Evolutionary conservation across 1,140 invertebrate genomes (phyloP).

Genomic region (Thrips palmi): DNA sequence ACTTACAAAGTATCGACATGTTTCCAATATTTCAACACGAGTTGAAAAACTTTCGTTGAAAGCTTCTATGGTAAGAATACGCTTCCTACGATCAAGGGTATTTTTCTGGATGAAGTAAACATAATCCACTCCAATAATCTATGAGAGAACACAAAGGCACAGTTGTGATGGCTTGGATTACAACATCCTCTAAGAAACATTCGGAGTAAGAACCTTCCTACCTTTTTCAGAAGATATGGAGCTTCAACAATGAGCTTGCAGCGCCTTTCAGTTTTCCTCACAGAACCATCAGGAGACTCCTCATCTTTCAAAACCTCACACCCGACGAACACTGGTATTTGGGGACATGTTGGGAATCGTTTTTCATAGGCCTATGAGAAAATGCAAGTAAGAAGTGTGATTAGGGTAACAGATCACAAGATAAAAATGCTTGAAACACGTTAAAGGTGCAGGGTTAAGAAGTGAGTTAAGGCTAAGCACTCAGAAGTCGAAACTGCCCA

Average conservation of each 20-base stretch:
- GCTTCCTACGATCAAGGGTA: conserved; percentile 54
- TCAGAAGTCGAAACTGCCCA: too few relatives aligned
- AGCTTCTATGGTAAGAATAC: conserved; percentile 79
- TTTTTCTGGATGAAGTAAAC: conserved; percentile 90
- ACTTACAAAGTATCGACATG: conserved; percentile 83
- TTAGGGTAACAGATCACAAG: conserved; percentile 3
- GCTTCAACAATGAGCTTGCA: conserved; percentile 89
- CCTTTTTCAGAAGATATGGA: conserved; percentile 90
- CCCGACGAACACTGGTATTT: conserved; percentile 88
- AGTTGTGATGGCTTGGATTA: conserved; percentile 2
- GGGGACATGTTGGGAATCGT: conserved; percentile 82
- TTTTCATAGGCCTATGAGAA: conserved; percentile 72
- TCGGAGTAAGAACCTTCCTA: conserved; percentile 21
- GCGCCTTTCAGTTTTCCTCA: conserved; percentile 66
- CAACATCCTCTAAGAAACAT: too few relatives aligned
- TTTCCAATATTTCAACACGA: conserved; percentile 74
- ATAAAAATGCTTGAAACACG: conserved; percentile 1
- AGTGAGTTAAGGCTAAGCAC: neutral
- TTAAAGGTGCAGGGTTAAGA: neutral
- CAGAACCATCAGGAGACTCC: conserved; percentile 56
- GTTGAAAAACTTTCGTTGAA: conserved; percentile 83
- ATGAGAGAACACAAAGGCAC: conserved; percentile 21
- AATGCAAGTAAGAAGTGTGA: conserved; percentile 12
- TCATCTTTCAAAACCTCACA: conserved; percentile 69
- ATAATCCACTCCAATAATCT: conserved; percentile 88